Percentiles rank a stretch among this genome's conserved stretches.
These are phyloP conservation scores for Zygaena filipendulae DNA, from an alignment of 2,888 invertebrate genomes.

Conservation along the genomic window DNA sequence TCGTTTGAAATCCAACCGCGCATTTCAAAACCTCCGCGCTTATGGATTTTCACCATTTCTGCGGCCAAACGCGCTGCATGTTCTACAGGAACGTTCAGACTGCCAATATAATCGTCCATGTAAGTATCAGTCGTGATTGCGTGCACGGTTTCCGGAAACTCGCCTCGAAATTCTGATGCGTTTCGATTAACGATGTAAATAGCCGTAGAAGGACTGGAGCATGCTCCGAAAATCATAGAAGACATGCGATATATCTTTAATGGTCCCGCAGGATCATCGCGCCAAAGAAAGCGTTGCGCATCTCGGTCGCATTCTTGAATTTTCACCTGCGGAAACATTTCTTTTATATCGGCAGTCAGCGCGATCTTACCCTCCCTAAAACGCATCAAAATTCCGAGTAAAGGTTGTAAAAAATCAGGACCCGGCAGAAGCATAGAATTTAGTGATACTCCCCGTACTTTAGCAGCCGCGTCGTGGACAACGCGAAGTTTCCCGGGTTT, in stretches of 20 bases:
- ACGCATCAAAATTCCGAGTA: slow-evolving; percentile 20
- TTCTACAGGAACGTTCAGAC: slow-evolving; percentile 1
- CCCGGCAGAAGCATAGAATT: slow-evolving; percentile 16
- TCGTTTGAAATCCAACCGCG: not conserved
- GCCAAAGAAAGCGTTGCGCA: slow-evolving; percentile 18
- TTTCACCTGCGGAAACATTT: slow-evolving; percentile 27
- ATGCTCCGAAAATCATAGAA: slow-evolving; percentile 15
- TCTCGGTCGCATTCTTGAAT: slow-evolving; percentile 20
- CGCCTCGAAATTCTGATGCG: slow-evolving; percentile 1
- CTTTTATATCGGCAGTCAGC: slow-evolving; percentile 26
- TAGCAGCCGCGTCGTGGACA: slow-evolving; percentile 14
- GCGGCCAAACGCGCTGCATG: slow-evolving; percentile 1
- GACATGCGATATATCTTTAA: slow-evolving; percentile 7
- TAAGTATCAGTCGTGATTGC: slow-evolving; percentile 3
- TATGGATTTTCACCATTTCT: not conserved
- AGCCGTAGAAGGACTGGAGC: slow-evolving; percentile 12
- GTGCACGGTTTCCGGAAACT: slow-evolving; percentile 9
- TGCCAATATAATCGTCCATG: slow-evolving; percentile 8
- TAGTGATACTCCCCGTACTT: slow-evolving; percentile 7
- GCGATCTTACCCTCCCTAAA: slow-evolving; percentile 18
- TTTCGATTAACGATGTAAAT: slow-evolving; percentile 6
- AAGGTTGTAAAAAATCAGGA: slow-evolving; percentile 20
- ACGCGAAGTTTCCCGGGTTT: slow-evolving; percentile 7
- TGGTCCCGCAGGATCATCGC: not conserved
- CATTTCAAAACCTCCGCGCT: slow-evolving; percentile 1